Percentiles rank a stretch among this genome's conserved stretches.
Conservation (phyloP, 2,888 invertebrate species). For the Drosophila meridiana region DNA sequence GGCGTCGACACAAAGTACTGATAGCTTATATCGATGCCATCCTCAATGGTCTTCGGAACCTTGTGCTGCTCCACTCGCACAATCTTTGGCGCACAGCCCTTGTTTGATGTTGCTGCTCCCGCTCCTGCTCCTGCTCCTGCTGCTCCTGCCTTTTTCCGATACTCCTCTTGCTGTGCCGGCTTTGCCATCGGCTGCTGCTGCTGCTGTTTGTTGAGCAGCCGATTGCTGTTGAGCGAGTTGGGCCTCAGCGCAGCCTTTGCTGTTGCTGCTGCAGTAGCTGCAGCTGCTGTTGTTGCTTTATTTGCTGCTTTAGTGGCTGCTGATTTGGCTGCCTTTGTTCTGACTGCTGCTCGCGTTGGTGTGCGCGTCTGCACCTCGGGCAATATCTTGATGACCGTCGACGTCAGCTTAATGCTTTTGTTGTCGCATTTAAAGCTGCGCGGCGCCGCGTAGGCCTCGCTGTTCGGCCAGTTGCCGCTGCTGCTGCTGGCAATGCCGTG, state of each 20-base stretch:
- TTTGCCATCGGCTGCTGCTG: background rate
- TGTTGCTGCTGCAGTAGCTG: slow-evolving; percentile 1
- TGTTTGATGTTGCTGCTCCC: background rate
- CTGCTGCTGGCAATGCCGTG: slow-evolving; percentile 10
- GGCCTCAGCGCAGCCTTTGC: background rate
- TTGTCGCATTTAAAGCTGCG: slow-evolving; percentile 4
- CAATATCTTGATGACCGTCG: slow-evolving; percentile 62
- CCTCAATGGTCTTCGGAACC: slow-evolving; percentile 63
- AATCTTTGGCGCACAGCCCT: slow-evolving; percentile 40
- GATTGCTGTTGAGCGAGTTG: background rate
- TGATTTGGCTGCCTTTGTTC: background rate
- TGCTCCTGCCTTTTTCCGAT: no score
- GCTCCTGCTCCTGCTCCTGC: background rate
- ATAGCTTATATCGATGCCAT: slow-evolving; percentile 70
- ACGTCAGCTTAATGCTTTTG: slow-evolving; percentile 59
- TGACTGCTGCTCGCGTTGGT: background rate
- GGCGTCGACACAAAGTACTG: slow-evolving; percentile 62
- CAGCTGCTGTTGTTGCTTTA: background rate
- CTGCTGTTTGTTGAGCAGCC: slow-evolving; percentile 7
- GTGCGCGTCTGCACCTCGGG: background rate
- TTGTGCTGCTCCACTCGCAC: slow-evolving; percentile 59
- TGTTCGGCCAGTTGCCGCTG: slow-evolving; percentile 37
- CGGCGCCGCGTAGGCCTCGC: slow-evolving; percentile 10
- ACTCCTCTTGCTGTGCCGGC: background rate
- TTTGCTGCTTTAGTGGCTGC: background rate